Conservation (phyloP, 2,113 vertebrate genomes). For the Stigmatopora nigra region DNA sequence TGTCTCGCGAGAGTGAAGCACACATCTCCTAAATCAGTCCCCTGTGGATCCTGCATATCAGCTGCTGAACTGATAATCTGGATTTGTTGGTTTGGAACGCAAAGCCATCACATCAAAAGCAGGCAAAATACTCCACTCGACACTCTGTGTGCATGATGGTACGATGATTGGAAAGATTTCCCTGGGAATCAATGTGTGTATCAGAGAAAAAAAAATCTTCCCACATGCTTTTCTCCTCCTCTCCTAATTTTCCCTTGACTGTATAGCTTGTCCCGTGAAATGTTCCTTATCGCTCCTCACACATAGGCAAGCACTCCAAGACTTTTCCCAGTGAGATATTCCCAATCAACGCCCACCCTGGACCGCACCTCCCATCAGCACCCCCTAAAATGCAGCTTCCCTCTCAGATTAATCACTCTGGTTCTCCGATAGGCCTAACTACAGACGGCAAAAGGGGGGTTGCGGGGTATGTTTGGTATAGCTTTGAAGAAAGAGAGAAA, state of each 20-base stretch:
- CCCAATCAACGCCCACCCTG: slow-evolving; percentile 56
- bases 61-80: slow-evolving; percentile 53
- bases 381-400: slow-evolving; percentile 65
- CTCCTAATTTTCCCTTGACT: slow-evolving; percentile 40
- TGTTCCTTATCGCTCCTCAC: slow-evolving; percentile 22
- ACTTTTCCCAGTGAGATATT: slow-evolving; percentile 62
- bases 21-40: slow-evolving; percentile 5
- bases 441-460: slow-evolving; percentile 33
- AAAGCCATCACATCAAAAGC: slow-evolving; percentile 41
- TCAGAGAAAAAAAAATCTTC: slow-evolving; percentile 44
- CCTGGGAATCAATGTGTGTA: slow-evolving; percentile 30
- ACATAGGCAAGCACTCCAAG: slow-evolving; percentile 21
- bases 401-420: slow-evolving; percentile 64
- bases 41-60: slow-evolving; percentile 34
- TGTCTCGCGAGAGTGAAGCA: neutral
- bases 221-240: slow-evolving; percentile 30
- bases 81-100: slow-evolving; percentile 52
- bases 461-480: slow-evolving; percentile 2
- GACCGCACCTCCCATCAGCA: slow-evolving; percentile 15
- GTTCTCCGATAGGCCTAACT: slow-evolving; percentile 39
- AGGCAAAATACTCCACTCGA: slow-evolving; percentile 12
- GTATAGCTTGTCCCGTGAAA: slow-evolving; percentile 34
- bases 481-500: slow-evolving; percentile 36
- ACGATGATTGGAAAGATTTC: slow-evolving; percentile 41
- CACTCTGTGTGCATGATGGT: slow-evolving; percentile 8